Evolutionary conservation across 2,888 invertebrate species (phyloP).

Genomic region (Dicyrtoma fusca): DNA sequence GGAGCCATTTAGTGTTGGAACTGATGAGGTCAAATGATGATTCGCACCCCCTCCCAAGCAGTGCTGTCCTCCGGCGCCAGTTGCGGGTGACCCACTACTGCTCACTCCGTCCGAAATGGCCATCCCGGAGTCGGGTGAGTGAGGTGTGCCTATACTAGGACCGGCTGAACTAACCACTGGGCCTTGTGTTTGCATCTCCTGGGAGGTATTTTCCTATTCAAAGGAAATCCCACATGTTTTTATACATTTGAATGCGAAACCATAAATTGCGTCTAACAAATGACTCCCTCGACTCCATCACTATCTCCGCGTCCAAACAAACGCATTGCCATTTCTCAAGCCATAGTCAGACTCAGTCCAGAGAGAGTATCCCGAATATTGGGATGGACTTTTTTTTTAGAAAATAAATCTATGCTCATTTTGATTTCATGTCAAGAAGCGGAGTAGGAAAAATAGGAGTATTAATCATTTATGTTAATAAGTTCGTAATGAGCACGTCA

Average conservation of each 20-base stretch:
- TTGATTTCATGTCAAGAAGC: neutral
- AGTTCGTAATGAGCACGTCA: neutral
- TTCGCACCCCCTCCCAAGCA: slow-evolving; percentile 47
- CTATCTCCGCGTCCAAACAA: slow-evolving; percentile 5
- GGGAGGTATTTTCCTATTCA: slow-evolving; percentile 52
- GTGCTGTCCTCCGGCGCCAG: slow-evolving; percentile 63
- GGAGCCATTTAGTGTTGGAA: slow-evolving; percentile 14
- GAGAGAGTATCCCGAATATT: neutral
- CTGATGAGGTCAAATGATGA: slow-evolving; percentile 35
- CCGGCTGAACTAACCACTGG: slow-evolving; percentile 51
- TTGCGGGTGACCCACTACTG: slow-evolving; percentile 62
- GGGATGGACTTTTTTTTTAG: slow-evolving; percentile 11
- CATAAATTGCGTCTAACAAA: slow-evolving; percentile 40
- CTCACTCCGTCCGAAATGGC: slow-evolving; percentile 64
- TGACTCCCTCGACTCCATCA: slow-evolving; percentile 40
- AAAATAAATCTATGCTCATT: neutral
- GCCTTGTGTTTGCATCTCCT: slow-evolving; percentile 53
- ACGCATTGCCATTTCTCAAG: slow-evolving; percentile 26
- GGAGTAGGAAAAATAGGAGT: slow-evolving; percentile 7
- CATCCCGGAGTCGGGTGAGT: slow-evolving; percentile 60
- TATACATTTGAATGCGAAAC: slow-evolving; percentile 12
- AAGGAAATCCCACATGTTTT: slow-evolving; percentile 20
- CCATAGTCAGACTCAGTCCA: too few species aligned
- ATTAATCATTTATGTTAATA: neutral
- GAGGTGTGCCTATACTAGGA: slow-evolving; percentile 50